Evolutionary conservation across 1,140 invertebrate species (phyloP), one percentile per base, ranked within the genome.

Genomic region (Meloidogyne exigua): DNA sequence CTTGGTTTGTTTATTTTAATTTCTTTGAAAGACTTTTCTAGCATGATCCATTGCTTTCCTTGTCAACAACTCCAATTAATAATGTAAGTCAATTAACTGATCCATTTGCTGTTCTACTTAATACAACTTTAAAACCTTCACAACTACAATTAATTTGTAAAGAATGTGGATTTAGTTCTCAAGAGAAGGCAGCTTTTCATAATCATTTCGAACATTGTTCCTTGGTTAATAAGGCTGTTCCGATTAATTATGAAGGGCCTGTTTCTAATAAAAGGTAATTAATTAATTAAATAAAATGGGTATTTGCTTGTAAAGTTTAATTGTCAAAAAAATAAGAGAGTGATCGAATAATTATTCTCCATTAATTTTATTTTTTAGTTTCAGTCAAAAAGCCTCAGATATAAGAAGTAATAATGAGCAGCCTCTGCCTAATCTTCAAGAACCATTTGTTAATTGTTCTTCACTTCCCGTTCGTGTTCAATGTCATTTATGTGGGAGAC

Each of bases 401-500:
- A n/a, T 9, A n/a, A 57, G 21, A n/a, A 9, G 21, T n/a, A n/a
- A 7, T 57, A 1, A 1, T 57, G 13, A 57, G 21, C 12, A 13
- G 18, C 15, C 11, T 44, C 0, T 39, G 3, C 2, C 11, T 1
- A 44, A 44, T 44, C 5, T 2, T 44, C 42, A 44, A 44, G 0
- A 44, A 18, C n/a, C 49, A n/a, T 7, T 57, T 57, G 49, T 57
- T n/a, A 57, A 57, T 57, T 57, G 49, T 57, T 57, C 49, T 57
- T 57, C 49, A 57, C n/a, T 57, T n/a, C 49, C 49, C 7, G 5
- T 57, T n/a, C 49, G 49, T 57, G 83, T 86, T 77, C 80, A 87
- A 76, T 86, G 85, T 76, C 84, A 84, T 13, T 79, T 76, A 5
- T 86, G 85, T 49, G 84, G 83, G 4, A 57, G 84, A 25, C 25